phyloP scores from a whole-genome alignment of 1,140 invertebrate species.

The Drosophila baimaii region DNA sequence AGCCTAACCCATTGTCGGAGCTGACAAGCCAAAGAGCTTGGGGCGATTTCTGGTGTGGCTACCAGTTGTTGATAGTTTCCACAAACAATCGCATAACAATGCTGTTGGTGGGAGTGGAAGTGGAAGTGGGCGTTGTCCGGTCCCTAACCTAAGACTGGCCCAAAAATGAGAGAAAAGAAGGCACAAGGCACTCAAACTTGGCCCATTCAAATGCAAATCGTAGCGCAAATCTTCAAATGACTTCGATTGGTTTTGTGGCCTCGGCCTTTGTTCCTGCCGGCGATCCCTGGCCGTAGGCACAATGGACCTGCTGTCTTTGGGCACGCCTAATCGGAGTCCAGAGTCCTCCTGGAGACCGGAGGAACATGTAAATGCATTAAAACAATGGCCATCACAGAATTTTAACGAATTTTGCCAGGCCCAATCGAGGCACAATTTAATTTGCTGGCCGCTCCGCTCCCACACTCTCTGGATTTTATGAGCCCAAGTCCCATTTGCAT shows the following conservation, averaged over 20 bases:
- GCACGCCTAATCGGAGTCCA: slow-evolving; percentile 42
- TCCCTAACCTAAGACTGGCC: slow-evolving; percentile 42
- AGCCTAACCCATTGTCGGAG: slow-evolving; percentile 17
- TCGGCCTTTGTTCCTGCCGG: slow-evolving; percentile 50
- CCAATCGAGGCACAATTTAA: slow-evolving; percentile 50
- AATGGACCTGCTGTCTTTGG: slow-evolving; percentile 23
- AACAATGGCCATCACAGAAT: slow-evolving; percentile 64
- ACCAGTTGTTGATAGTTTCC: slow-evolving; percentile 42
- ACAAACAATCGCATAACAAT: slow-evolving; percentile 44
- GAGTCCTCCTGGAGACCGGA: neutral
- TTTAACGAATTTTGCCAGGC: slow-evolving; percentile 67
- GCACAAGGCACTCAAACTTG: slow-evolving; percentile 47
- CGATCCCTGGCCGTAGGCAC: slow-evolving; percentile 21
- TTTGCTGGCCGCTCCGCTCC: slow-evolving; percentile 17
- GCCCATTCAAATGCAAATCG: slow-evolving; percentile 79
- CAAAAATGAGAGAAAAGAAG: slow-evolving; percentile 28
- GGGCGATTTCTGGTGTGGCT: slow-evolving; percentile 21
- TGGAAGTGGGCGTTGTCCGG: too few species aligned
- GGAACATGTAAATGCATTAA: slow-evolving; percentile 62
- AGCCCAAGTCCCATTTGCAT: slow-evolving; percentile 44
- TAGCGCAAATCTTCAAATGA: slow-evolving; percentile 75
- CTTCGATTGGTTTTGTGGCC: slow-evolving; percentile 76
- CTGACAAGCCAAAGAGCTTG: slow-evolving; percentile 36
- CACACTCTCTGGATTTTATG: slow-evolving; percentile 31
- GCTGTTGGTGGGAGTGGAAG: neutral